phyloP scores from a whole-genome alignment of 2,113 vertebrate genomes.

The Budorcas taxicolor region DNA sequence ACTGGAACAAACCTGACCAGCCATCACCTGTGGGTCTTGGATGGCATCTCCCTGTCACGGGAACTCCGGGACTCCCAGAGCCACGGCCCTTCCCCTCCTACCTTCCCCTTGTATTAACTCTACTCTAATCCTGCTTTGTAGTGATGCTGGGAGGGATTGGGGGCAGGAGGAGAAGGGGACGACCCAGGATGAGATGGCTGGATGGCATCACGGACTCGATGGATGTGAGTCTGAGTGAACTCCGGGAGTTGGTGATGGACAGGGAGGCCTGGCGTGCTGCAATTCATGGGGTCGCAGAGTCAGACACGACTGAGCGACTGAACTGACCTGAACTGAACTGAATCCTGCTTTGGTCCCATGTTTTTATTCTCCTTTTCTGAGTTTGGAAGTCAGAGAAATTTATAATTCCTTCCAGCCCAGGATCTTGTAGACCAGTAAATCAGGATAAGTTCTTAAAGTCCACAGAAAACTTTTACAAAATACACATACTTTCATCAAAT shows the following conservation, averaged over 20 bases:
- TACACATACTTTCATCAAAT: not conserved
- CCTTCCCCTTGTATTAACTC: not conserved
- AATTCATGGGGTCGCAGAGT: too few relatives aligned
- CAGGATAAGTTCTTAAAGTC: not conserved
- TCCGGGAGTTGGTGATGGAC: too few relatives aligned
- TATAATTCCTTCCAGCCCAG: not conserved
- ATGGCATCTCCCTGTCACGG: not conserved
- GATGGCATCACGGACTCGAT: too few relatives aligned
- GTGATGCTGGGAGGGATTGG: too few relatives aligned
- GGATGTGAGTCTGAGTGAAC: too few relatives aligned
- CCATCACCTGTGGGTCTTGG: not conserved
- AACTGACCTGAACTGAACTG: too few relatives aligned
- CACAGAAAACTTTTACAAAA: not conserved
- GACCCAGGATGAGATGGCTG: too few relatives aligned
- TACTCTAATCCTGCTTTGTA: not conserved
- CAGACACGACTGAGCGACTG: too few relatives aligned
- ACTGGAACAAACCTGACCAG: not conserved
- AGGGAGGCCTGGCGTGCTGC: too few relatives aligned
- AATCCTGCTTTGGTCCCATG: not conserved
- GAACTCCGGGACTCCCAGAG: not conserved
- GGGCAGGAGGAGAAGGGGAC: too few relatives aligned
- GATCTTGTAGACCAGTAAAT: too few relatives aligned
- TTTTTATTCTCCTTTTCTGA: not conserved
- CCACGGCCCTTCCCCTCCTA: not conserved
- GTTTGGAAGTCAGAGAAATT: not conserved